Base-by-base conservation (phyloP, 1,140 invertebrate genomes). In the Colletes latitarsis region DNA sequence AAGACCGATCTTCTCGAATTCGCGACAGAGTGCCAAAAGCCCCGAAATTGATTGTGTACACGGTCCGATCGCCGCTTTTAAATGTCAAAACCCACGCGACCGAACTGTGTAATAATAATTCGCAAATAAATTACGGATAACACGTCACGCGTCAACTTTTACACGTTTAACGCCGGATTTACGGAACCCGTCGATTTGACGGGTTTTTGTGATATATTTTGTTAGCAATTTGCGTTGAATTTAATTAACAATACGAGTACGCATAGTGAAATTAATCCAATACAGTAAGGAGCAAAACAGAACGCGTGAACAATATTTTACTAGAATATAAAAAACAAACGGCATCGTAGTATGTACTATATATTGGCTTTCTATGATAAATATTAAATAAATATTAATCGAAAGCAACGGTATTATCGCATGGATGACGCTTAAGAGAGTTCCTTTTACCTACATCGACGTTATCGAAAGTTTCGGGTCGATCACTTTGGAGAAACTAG, bases 401-500 rank as follows among this genome's bases (percentile, higher is more conserved):
- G 53, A n/a, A 55, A 15, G 57, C 6, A 19, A 9, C 5, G n/a
- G n/a, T 58, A 19, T 58, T 58, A 9, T 58, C n/a, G 14, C 15
- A 57, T 3, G 0, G 6, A 57, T n/a, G 17, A 57, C 6, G 30
- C 30, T 30, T 30, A n/a, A 19, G 21, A 67, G 67, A 30, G 0
- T 21, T 14, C 46, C 30, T 69, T 19, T 30, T 30, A 30, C 6
- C 9, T 70, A 17, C 52, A 21, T 67, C 64, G 17, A 10, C 8
- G 15, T 39, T 12, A 55, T 74, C 49, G 67, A 77, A 83, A 77
- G 63, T 77, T 74, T 81, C 30, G 21, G 30, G 12, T 12, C 3
- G 10, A 53, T 52, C 67, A 15, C 19, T 68, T 73, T 63, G 43
- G 55, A 60, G 53, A 83, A 79, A 86, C 39, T 19, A 69, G 21